Percentiles rank a stretch among this genome's conserved stretches.
Conservation (phyloP, 2,797 vertebrate species). For the Nasua narica region DNA sequence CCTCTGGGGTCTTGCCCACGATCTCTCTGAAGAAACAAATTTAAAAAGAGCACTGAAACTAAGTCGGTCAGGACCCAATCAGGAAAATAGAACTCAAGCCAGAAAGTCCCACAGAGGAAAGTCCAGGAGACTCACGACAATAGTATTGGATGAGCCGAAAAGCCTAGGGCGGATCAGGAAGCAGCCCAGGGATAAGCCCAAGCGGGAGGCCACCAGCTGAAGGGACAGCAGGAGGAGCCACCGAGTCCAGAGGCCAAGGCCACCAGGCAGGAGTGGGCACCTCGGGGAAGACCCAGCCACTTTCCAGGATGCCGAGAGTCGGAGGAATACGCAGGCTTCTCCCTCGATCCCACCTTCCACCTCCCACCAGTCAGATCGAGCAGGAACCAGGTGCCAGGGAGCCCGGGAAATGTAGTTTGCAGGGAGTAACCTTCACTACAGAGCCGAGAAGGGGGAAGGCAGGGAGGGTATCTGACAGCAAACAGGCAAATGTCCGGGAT, state of each 20-base stretch:
- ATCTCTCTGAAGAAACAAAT: neutral
- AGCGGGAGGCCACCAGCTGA: neutral
- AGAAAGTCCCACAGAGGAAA: neutral
- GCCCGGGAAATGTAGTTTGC: neutral
- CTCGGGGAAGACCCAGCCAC: fast-evolving
- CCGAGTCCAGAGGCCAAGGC: neutral
- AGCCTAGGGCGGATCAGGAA: neutral
- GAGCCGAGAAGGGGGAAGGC: neutral
- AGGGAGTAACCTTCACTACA: neutral
- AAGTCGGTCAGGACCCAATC: neutral
- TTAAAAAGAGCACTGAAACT: neutral
- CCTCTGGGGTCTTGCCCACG: neutral
- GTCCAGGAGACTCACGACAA: neutral
- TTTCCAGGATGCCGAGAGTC: neutral
- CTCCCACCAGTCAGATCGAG: neutral
- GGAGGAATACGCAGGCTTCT: neutral
- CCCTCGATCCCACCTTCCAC: neutral
- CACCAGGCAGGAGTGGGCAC: neutral
- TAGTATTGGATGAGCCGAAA: neutral
- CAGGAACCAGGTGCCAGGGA: neutral
- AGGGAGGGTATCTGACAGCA: neutral
- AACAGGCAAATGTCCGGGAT: neutral
- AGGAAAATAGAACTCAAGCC: neutral
- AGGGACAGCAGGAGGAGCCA: too few relatives aligned
- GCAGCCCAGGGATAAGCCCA: neutral